Percentiles rank a stretch among this genome's conserved stretches.
These are phyloP conservation scores for Spongilla lacustris DNA, from an alignment of 37 sponge, comb jelly and placozoan species.

Conservation along the genomic window DNA sequence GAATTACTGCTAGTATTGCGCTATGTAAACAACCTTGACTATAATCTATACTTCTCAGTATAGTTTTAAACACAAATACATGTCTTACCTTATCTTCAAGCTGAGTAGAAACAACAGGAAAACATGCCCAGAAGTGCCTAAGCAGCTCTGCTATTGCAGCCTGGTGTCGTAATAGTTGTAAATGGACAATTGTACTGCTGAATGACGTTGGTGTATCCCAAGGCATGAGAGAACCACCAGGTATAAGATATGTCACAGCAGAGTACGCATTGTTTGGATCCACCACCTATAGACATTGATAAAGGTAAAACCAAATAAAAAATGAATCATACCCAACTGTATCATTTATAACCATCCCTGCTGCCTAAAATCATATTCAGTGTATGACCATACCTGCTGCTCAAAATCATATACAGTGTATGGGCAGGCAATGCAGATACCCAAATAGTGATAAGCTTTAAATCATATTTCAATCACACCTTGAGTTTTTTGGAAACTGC, in stretches of 20 bases:
- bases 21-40: too few relatives aligned
- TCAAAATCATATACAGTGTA: too few relatives aligned
- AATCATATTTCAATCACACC: too few relatives aligned
- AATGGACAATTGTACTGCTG: conserved; percentile 1
- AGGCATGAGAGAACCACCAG: conserved; percentile 52
- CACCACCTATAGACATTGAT: conserved; percentile 16
- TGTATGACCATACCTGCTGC: too few relatives aligned
- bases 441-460: too few relatives aligned
- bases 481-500: too few relatives aligned
- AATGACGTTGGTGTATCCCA: not conserved
- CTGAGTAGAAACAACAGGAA: conserved; percentile 70
- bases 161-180: conserved; percentile 60
- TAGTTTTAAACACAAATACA: not conserved
- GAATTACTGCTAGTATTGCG: too few relatives aligned
- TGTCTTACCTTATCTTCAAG: conserved; percentile 80
- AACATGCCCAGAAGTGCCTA: conserved; percentile 93
- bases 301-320: not conserved
- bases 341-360: too few relatives aligned
- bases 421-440: too few relatives aligned
- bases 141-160: conserved; percentile 78
- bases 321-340: too few relatives aligned
- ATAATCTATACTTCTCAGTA: too few relatives aligned
- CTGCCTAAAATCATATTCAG: too few relatives aligned
- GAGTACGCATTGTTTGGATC: conserved; percentile 23
- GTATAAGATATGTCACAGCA: conserved; percentile 35